phyloP scores from a whole-genome alignment of 2,888 invertebrate species.

The Isoperla grammatica region DNA sequence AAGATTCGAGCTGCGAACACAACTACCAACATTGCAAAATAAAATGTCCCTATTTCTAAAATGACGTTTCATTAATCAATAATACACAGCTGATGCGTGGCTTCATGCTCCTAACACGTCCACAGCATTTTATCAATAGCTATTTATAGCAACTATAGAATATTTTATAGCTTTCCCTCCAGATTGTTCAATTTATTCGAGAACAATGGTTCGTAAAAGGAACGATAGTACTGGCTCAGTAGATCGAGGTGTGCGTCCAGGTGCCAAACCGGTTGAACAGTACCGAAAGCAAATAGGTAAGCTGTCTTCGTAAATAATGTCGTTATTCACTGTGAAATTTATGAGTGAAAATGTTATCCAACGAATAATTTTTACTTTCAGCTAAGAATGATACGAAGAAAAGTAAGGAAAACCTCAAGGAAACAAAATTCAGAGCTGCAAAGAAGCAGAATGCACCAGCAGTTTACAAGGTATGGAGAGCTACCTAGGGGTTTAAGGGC shows the following conservation, averaged over 20 bases:
- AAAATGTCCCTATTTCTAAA: too few relatives aligned
- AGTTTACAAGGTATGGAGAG: constrained; percentile 30
- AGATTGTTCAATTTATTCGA: background rate
- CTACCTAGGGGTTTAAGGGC: too few relatives aligned
- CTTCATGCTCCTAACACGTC: too few relatives aligned
- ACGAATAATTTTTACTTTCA: constrained; percentile 9
- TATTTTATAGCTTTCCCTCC: too few relatives aligned
- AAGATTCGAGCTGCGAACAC: too few relatives aligned
- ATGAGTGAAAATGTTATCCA: background rate
- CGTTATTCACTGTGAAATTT: background rate
- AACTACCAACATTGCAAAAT: too few relatives aligned
- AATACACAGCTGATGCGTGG: too few relatives aligned
- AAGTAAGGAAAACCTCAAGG: constrained; percentile 28
- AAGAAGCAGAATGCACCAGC: constrained; percentile 31
- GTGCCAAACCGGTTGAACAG: constrained; percentile 21
- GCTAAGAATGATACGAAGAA: constrained; percentile 31
- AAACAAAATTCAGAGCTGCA: constrained; percentile 25
- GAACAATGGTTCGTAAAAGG: constrained; percentile 23
- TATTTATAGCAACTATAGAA: too few relatives aligned
- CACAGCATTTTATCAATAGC: too few relatives aligned
- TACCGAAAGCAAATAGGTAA: constrained; percentile 29
- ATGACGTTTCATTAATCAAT: too few relatives aligned
- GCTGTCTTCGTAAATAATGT: background rate
- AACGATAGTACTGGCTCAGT: constrained; percentile 28
- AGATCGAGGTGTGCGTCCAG: constrained; percentile 7